Percentiles rank a stretch among this genome's conserved stretches.
These are phyloP conservation scores for Acleris laterana DNA, from an alignment of 2,888 invertebrate genomes.

Conservation along the genomic window DNA sequence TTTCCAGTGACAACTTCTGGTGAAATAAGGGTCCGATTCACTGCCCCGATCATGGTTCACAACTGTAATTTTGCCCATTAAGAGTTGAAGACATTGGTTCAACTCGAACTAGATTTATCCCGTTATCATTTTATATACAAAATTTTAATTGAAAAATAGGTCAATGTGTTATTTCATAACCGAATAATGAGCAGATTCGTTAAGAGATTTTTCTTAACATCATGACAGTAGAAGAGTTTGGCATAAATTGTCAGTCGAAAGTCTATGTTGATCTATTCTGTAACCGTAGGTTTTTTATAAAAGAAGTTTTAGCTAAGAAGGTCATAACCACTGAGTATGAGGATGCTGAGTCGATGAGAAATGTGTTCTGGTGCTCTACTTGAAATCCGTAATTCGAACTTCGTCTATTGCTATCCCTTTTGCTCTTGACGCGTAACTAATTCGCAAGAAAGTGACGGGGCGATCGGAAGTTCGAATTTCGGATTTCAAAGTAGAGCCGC, in stretches of 20 bases:
- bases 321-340: too few relatives aligned
- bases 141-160: background rate
- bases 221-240: constrained; percentile 4
- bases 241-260: background rate
- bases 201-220: background rate
- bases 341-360: too few relatives aligned
- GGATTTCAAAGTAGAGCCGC: too few relatives aligned
- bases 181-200: constrained; percentile 1
- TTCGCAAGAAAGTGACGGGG: too few relatives aligned
- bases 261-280: background rate
- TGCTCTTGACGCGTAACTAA: too few relatives aligned
- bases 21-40: constrained; percentile 60
- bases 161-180: constrained; percentile 15
- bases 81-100: constrained; percentile 33
- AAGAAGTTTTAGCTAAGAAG: too few relatives aligned
- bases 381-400: too few relatives aligned
- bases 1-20: constrained; percentile 62
- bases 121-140: background rate
- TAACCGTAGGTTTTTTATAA: background rate
- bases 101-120: background rate
- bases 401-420: too few relatives aligned
- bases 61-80: constrained; percentile 53
- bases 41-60: constrained; percentile 60
- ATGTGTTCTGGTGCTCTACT: too few relatives aligned
- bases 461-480: too few relatives aligned